A percentile compares a stretch with the other conserved stretches of the same genome.
Evolutionary conservation across 2,797 vertebrate species (phyloP).

Genomic region (Sebastes steindachneri): DNA sequence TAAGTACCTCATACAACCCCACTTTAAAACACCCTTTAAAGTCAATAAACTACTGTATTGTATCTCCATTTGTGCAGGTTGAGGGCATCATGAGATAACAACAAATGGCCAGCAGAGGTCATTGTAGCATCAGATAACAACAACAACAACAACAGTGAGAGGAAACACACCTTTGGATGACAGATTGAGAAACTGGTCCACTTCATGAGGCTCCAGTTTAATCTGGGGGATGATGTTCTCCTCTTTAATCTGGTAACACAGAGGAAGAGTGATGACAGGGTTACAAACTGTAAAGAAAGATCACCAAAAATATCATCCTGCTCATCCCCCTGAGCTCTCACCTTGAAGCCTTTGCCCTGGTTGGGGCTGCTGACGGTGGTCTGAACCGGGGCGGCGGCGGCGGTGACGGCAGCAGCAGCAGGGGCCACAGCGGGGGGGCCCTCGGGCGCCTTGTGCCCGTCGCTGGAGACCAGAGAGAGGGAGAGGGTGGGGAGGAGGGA

Average conservation of each 20-base stretch:
- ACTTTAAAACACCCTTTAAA: background rate
- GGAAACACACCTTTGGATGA: conserved; percentile 90
- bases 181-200: conserved; percentile 97
- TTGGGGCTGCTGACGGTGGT: conserved; percentile 18
- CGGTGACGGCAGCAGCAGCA: background rate
- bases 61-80: background rate
- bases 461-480: conserved; percentile 69
- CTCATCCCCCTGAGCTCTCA: background rate
- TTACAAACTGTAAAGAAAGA: background rate
- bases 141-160: background rate
- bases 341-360: conserved; percentile 70
- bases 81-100: background rate
- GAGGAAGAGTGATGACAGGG: rapidly evolving
- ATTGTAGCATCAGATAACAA: background rate
- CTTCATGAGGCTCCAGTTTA: conserved; percentile 97
- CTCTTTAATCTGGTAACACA: conserved; percentile 84
- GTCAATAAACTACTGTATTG: background rate
- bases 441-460: conserved; percentile 33
- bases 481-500: conserved; percentile 88
- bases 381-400: background rate
- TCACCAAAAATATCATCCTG: background rate
- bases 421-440: background rate
- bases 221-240: conserved; percentile 90
- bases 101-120: conserved; percentile 57
- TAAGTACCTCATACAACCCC: no score